Evolutionary conservation across 2,113 vertebrate species (phyloP), one percentile per base, ranked within the genome.

Genomic region (Suncus etruscus): DNA sequence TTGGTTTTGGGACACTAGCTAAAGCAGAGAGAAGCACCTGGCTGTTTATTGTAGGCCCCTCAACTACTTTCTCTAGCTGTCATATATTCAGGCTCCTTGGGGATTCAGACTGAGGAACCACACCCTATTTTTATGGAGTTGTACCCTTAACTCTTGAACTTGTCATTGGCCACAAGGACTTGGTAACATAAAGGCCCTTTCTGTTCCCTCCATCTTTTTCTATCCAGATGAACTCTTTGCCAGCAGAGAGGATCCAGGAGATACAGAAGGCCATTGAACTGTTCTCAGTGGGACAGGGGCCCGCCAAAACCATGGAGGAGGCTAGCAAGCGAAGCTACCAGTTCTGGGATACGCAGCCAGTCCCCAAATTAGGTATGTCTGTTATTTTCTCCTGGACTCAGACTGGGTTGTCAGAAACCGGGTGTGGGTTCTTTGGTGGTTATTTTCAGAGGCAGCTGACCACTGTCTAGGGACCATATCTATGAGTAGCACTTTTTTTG

Each of bases 211-310:
- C 83, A 89, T 88, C 91, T 65, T 95, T 72, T 95, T 72, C 94
- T 70, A 39, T 93, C 84, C 94, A 99, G 99, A 98, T 99, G 96
- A 99, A 99, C 97, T 98, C 99, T 20, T 97, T 99, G 95, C 99
- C 99, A 5, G 99, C 98, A 58, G 99, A 99, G 97, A 99, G 99
- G 97, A 98, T 99, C 95, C 99, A 99, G 95, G 99, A 99, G 97
- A 99, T 99, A 97, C 99, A 99, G 95, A 99, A 99, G 97, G 99
- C 99, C 96, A 99, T 99, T 11, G 99, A 99, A 93, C 98, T 99
- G 80, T 99, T 99, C 96, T 99, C 99, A 6, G 99, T 99, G 25
- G 99, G 99, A 65, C 99, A 99, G 86, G 99, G 99, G 76, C 99
- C 99, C 90, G 99, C 99, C 97, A 99, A 99, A 97, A 99, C 99